phyloP scores from a whole-genome alignment of 2,797 vertebrate species.

The Malacoraja senta region DNA sequence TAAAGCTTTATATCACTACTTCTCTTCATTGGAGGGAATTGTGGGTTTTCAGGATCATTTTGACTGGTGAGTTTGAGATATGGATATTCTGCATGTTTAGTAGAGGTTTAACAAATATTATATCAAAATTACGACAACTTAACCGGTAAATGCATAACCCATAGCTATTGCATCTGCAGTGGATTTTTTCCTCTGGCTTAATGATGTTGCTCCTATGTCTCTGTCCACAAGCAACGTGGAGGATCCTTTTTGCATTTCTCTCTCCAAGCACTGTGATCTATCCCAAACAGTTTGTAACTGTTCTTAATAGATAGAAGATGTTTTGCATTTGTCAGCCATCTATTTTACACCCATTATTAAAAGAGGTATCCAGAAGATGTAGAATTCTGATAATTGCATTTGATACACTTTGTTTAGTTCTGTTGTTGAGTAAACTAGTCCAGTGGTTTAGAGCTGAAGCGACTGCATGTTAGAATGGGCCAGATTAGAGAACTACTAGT shows the following conservation, averaged over 20 bases:
- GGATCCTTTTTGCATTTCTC: neutral
- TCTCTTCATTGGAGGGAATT: conserved; percentile 66
- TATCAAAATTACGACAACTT: neutral
- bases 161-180: neutral
- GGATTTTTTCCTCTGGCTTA: neutral
- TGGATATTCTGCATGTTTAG: neutral
- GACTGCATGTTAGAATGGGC: neutral
- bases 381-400: neutral
- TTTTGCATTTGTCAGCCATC: neutral
- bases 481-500: no score
- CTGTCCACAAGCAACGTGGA: neutral
- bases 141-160: neutral
- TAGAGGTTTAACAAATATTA: neutral
- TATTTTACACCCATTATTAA: neutral
- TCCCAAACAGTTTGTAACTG: neutral
- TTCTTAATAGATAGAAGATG: neutral
- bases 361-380: neutral
- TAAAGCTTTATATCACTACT: conserved; percentile 64
- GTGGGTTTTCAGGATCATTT: conserved; percentile 82
- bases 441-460: neutral
- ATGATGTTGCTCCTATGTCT: neutral
- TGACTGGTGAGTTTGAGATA: conserved; percentile 63
- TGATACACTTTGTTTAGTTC: neutral
- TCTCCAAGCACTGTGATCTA: neutral
- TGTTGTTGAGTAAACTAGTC: neutral